A percentile compares a stretch with the other conserved stretches of the same genome.
Evolutionary conservation across 2,888 invertebrate species (phyloP).

Genomic region (Tetropium fuscum): DNA sequence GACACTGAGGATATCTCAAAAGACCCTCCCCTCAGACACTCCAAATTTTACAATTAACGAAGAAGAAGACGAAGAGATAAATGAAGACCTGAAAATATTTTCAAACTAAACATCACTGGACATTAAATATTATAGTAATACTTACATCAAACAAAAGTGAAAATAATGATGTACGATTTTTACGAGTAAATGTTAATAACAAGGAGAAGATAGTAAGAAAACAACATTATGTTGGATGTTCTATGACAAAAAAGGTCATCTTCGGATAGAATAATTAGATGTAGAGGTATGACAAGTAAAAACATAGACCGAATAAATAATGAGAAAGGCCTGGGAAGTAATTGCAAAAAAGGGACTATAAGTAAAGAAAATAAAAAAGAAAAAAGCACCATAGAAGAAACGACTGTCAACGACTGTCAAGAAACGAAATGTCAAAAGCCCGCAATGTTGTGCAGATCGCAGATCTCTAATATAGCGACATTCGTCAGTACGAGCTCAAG

Average conservation of each 20-base stretch:
- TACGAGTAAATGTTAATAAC: slow-evolving; percentile 3
- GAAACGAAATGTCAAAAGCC: too few species aligned
- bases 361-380: too few species aligned
- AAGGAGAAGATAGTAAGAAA: slow-evolving; percentile 3
- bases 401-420: background rate
- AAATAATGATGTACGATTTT: slow-evolving; percentile 1
- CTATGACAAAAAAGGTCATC: slow-evolving; percentile 2
- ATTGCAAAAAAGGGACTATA: too few species aligned
- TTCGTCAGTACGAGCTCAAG: too few species aligned
- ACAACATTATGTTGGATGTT: background rate
- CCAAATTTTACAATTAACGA: slow-evolving; percentile 1
- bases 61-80: slow-evolving; percentile 3
- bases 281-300: slow-evolving; percentile 1
- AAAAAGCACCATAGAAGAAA: slow-evolving; percentile 3
- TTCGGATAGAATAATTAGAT: slow-evolving; percentile 1
- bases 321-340: background rate
- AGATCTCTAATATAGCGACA: too few species aligned
- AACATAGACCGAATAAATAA: slow-evolving; percentile 1
- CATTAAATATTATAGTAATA: slow-evolving; percentile 2
- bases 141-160: slow-evolving; percentile 1
- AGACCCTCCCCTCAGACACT: too few species aligned
- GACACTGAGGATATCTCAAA: slow-evolving; percentile 2
- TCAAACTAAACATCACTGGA: slow-evolving; percentile 2
- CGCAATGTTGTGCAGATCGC: too few species aligned
- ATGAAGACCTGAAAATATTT: slow-evolving; percentile 2